Percentiles rank a stretch among this genome's conserved stretches.
Evolutionary conservation across 2,888 invertebrate species (phyloP).

Genomic region (Plagiodera versicolora): DNA sequence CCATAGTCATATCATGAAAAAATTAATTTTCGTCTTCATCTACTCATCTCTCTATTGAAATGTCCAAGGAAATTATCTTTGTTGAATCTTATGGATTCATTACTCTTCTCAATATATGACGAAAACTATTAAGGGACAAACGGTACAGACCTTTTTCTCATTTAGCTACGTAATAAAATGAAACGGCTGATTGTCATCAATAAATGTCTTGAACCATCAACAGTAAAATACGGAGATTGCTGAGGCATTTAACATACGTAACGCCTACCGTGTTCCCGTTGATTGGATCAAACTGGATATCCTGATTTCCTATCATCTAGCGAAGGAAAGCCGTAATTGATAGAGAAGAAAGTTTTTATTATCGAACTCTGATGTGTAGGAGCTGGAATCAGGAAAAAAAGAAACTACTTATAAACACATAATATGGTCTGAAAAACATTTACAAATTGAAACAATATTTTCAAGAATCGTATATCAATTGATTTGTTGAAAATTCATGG

Average conservation of each 20-base stretch:
- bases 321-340: not conserved
- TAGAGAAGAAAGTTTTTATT: not conserved
- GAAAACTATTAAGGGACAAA: not conserved
- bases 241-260: constrained; percentile 32
- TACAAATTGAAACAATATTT: too few species aligned
- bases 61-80: too few species aligned
- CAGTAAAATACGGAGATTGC: constrained; percentile 40
- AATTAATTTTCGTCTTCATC: too few species aligned
- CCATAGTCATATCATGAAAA: too few species aligned
- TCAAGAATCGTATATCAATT: too few species aligned
- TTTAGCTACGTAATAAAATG: constrained; percentile 34
- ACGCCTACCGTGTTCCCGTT: constrained; percentile 43
- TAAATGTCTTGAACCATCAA: constrained; percentile 41
- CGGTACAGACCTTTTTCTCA: not conserved
- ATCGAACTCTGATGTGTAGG: not conserved
- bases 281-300: constrained; percentile 41
- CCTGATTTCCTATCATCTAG: not conserved
- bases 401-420: too few species aligned
- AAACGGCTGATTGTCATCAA: constrained; percentile 38
- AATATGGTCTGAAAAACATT: too few species aligned
- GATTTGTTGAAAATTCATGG: too few species aligned
- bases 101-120: not conserved
- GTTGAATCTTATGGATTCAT: not conserved
- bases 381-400: not conserved
- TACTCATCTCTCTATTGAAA: too few species aligned